Percentiles rank a stretch among this genome's conserved stretches.
These are phyloP conservation scores for Enhydra lutris DNA, from an alignment of 2,113 vertebrate species.

Conservation along the genomic window DNA sequence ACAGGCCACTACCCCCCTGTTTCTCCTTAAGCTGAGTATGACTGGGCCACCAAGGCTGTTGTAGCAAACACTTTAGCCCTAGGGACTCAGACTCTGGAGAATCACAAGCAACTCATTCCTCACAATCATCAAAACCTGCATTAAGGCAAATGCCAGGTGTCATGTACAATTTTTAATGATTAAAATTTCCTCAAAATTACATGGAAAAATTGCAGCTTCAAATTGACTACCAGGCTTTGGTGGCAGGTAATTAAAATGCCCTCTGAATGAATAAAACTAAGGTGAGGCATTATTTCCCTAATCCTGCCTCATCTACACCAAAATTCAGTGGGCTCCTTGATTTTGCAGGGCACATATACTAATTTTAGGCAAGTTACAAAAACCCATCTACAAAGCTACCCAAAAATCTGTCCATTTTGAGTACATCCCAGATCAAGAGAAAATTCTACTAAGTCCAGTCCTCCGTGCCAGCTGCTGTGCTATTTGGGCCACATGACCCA, in stretches of 20 bases:
- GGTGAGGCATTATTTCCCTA: background rate
- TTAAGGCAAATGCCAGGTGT: background rate
- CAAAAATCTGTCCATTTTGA: background rate
- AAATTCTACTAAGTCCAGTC: background rate
- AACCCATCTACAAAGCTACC: background rate
- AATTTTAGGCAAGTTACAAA: background rate
- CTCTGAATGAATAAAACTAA: background rate
- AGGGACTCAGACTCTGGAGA: background rate
- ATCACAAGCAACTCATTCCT: background rate
- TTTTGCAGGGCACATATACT: background rate
- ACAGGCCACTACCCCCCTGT: background rate
- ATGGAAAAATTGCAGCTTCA: background rate
- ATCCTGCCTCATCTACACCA: background rate
- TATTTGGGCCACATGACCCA: accelerated
- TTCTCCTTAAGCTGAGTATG: background rate
- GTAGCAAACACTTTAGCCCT: background rate
- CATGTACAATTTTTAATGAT: background rate
- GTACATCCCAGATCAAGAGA: background rate
- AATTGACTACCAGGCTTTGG: background rate
- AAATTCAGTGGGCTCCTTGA: background rate
- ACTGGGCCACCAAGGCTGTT: background rate
- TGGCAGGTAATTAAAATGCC: background rate
- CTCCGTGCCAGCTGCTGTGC: accelerated
- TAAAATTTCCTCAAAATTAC: background rate
- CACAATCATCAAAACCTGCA: background rate